A percentile compares a stretch with the other conserved stretches of the same genome.
These are phyloP conservation scores for Coturnix japonica DNA, from an alignment of 2,113 vertebrate genomes.

Conservation along the genomic window DNA sequence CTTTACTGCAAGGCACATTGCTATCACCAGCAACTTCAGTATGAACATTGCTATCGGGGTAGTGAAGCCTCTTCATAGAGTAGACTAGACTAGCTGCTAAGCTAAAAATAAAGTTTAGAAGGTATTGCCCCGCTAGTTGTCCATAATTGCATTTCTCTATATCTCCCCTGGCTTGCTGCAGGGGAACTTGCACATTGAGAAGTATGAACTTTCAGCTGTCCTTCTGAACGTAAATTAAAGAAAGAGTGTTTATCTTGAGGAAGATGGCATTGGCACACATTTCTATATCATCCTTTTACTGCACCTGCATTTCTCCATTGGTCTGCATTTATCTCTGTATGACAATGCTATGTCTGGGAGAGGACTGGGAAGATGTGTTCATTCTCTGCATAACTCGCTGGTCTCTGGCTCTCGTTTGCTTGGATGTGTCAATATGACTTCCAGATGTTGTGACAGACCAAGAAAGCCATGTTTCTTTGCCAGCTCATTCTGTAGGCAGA, in stretches of 20 bases:
- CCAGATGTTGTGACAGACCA: conserved; percentile 53
- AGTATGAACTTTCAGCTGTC: not conserved
- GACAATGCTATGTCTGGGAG: not conserved
- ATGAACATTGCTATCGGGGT: not conserved
- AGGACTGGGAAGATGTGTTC: not conserved
- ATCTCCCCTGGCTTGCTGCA: not conserved
- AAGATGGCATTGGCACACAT: not conserved
- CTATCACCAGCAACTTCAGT: not conserved
- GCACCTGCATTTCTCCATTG: not conserved
- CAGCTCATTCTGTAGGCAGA: conserved; percentile 48
- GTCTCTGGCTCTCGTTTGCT: not conserved
- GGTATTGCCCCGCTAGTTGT: not conserved
- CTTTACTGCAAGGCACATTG: not conserved
- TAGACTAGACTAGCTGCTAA: not conserved
- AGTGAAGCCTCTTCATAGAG: not conserved
- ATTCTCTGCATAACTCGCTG: not conserved
- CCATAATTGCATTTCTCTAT: not conserved
- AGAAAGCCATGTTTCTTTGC: not conserved
- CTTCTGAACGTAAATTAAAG: not conserved
- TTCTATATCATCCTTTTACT: not conserved
- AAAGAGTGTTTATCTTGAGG: not conserved
- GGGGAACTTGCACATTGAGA: not conserved
- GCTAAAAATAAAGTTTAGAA: not conserved
- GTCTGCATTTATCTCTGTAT: not conserved
- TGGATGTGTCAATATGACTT: conserved; percentile 53